Conservation (phyloP, 2,797 vertebrate species). For the Bryconaethiops microstoma region DNA sequence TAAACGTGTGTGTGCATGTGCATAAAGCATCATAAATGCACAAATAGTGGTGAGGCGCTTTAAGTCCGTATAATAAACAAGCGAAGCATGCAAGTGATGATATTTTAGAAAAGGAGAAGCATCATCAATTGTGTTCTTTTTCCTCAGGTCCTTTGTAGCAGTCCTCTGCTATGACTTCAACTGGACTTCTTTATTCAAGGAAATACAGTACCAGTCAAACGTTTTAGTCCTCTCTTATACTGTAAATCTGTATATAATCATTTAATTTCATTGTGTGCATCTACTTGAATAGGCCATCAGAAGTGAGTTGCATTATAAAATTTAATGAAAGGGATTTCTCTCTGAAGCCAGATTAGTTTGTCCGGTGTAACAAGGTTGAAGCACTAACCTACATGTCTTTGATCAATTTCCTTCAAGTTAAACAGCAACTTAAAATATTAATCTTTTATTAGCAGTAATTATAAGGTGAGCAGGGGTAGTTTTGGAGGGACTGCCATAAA, state of each 20-base stretch:
- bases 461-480: background rate
- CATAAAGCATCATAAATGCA: background rate
- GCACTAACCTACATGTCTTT: background rate
- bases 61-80: background rate
- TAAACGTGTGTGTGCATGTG: no score
- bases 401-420: background rate
- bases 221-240: background rate
- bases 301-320: no score
- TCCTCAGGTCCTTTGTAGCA: background rate
- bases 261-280: no score
- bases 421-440: background rate
- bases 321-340: no score
- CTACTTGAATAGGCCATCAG: no score
- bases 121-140: background rate
- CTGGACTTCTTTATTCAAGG: background rate
- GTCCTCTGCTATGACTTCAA: background rate
- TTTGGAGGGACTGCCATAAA: background rate
- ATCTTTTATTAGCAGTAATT: background rate
- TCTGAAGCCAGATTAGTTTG: no score
- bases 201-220: conserved; percentile 16
- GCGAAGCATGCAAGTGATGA: no score
- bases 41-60: background rate
- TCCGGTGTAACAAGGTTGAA: background rate
- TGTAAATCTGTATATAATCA: no score
- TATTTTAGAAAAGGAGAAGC: background rate